Percentiles rank a stretch among this genome's conserved stretches.
Conservation (phyloP, 2,113 vertebrate species). For the Ptilorrhoa leucosticta region DNA sequence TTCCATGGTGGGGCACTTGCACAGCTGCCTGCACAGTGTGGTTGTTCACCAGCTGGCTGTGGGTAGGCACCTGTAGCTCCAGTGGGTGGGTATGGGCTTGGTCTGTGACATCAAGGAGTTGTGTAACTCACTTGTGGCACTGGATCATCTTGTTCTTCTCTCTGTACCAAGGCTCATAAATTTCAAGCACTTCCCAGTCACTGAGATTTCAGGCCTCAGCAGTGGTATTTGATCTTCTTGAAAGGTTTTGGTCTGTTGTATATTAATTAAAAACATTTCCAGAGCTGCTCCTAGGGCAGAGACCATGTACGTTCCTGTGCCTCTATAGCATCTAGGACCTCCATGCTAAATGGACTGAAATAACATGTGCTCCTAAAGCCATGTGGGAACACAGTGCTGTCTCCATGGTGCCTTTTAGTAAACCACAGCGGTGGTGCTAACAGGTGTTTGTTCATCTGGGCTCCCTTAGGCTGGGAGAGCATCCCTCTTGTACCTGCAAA, state of each 20-base stretch:
- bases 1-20: neutral
- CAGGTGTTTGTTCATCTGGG: neutral
- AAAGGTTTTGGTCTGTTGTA: neutral
- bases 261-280: neutral
- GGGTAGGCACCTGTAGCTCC: neutral
- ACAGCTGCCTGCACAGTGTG: neutral
- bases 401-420: neutral
- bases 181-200: neutral
- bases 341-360: neutral
- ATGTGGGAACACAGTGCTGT: neutral
- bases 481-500: neutral
- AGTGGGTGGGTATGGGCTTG: neutral
- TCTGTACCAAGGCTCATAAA: neutral
- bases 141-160: neutral
- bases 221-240: neutral
- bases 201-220: neutral
- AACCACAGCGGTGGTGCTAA: neutral
- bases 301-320: neutral
- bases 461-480: neutral
- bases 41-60: neutral
- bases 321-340: neutral
- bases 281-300: neutral
- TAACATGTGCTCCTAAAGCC: neutral
- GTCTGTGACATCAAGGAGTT: neutral
- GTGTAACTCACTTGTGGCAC: neutral